These are phyloP conservation scores for Odocoileus hemionus DNA, from an alignment of 2,113 vertebrate genomes.

Conservation along the genomic window DNA sequence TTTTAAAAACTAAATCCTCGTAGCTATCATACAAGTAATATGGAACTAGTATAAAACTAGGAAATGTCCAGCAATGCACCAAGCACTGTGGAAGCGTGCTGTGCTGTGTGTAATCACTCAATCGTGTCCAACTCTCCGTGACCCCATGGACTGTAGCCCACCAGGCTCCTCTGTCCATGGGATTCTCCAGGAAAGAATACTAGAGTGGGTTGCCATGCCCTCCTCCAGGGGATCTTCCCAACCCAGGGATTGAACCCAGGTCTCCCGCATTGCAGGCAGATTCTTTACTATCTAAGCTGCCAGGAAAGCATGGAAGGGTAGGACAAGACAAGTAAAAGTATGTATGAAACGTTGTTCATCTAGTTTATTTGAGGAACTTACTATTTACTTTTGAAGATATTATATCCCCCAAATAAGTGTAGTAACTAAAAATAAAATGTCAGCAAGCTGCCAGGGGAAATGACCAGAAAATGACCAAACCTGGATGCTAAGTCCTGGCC, in stretches of 20 bases:
- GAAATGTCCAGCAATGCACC: not conserved
- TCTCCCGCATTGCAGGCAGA: accelerated
- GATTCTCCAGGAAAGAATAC: not conserved
- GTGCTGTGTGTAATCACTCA: accelerated
- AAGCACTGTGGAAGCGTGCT: not conserved
- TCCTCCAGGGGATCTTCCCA: not conserved
- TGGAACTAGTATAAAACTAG: not conserved
- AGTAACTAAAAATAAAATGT: not conserved
- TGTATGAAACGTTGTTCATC: not conserved
- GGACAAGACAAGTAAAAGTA: not conserved
- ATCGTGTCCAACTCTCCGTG: accelerated
- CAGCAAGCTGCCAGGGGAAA: not conserved
- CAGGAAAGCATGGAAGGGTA: not conserved
- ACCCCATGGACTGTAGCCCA: not conserved
- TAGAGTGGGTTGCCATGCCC: not conserved
- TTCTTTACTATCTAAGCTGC: not conserved
- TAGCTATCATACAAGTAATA: not conserved
- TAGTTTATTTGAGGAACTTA: not conserved
- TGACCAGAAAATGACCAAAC: not conserved
- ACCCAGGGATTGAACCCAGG: not conserved
- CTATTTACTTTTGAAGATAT: not conserved
- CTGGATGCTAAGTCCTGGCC: not conserved
- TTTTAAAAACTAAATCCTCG: not conserved
- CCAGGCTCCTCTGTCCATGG: not conserved
- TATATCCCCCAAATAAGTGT: not conserved